Base-by-base conservation (phyloP, 2,113 vertebrate species). In the Glaucomys volans region DNA sequence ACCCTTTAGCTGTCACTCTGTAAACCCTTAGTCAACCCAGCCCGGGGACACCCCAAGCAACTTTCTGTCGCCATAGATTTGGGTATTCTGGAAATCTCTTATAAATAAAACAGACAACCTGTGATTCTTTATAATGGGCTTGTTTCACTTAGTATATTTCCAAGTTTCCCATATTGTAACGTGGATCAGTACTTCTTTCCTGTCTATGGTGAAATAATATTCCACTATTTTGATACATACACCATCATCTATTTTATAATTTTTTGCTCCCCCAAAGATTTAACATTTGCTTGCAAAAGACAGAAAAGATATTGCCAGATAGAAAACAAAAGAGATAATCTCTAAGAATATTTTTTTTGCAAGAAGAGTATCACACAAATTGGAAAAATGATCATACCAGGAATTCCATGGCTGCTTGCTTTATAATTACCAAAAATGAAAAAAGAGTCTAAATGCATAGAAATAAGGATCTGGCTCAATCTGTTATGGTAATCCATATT, bases 351-450 rank as follows among this genome's bases (percentile, higher is more conserved):
- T 47, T 76, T 66, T 80, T 86, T 91, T 86, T 54, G n/a, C 64
- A 44, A 74, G 42, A 47, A 89, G 74, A 72, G 28, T 20, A 76
- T 76, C 82, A 77, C 72, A 90, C 30, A 94, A 84, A 72, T 67
- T 81, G 85, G 42, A 57, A 69, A 95, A 92, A 62, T 83, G 86
- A 91, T 57, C 11, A 8, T 22, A 64, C 47, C 50, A 47, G 82
- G n/a, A 82, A 47, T 92, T 92, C 80, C 91, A 76, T 2, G 44
- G 80, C 42, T 64, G 92, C 89, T 87, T 90, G 75, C 71, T 83
- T 71, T 81, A 20, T 85, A 71, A 90, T 71, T 95, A 92, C 37
- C 22, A 17, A 88, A 79, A 86, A 32, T 77, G 87, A 97, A 89
- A 89, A 90, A 79, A 91, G 86, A 83, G 40, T 77, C 50, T 82